A percentile compares a stretch with the other conserved stretches of the same genome.
Evolutionary conservation across 2,888 invertebrate genomes (phyloP).

Genomic region (Helicoverpa assulta): DNA sequence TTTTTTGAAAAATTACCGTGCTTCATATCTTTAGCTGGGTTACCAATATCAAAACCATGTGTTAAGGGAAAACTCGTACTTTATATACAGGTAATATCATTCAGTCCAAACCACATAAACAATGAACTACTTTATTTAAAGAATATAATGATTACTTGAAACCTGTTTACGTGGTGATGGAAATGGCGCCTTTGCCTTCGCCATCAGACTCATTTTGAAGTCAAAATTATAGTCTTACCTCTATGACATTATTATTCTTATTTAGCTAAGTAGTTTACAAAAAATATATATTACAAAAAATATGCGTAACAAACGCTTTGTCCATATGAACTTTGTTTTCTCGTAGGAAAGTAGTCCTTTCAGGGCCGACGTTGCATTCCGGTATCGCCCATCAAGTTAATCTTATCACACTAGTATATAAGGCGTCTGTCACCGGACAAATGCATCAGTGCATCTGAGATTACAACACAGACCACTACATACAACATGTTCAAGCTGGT

Average conservation of each 20-base stretch:
- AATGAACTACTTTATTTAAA: too few species aligned
- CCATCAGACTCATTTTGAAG: not conserved
- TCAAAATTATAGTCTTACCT: too few species aligned
- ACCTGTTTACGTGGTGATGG: too few species aligned
- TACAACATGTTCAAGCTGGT: slow-evolving; percentile 88
- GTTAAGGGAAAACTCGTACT: too few species aligned
- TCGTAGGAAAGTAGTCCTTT: slow-evolving; percentile 55
- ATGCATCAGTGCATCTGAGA: slow-evolving; percentile 78
- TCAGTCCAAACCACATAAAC: too few species aligned
- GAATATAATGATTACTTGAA: too few species aligned
- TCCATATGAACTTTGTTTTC: slow-evolving; percentile 40
- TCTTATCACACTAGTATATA: slow-evolving; percentile 73
- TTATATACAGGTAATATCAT: too few species aligned
- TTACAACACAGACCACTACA: slow-evolving; percentile 81
- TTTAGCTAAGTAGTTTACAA: not conserved
- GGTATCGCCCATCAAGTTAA: slow-evolving; percentile 65
- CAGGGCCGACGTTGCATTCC: slow-evolving; percentile 48
- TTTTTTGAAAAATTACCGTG: too few species aligned
- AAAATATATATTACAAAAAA: slow-evolving; percentile 13
- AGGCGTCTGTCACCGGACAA: slow-evolving; percentile 62
- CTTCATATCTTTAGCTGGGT: too few species aligned
- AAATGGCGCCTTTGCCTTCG: too few species aligned
- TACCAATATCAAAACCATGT: too few species aligned
- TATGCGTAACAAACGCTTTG: slow-evolving; percentile 31
- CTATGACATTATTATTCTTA: too few species aligned